Base-by-base conservation (phyloP, 2,113 vertebrate species). In the Pseudois nayaur region DNA sequence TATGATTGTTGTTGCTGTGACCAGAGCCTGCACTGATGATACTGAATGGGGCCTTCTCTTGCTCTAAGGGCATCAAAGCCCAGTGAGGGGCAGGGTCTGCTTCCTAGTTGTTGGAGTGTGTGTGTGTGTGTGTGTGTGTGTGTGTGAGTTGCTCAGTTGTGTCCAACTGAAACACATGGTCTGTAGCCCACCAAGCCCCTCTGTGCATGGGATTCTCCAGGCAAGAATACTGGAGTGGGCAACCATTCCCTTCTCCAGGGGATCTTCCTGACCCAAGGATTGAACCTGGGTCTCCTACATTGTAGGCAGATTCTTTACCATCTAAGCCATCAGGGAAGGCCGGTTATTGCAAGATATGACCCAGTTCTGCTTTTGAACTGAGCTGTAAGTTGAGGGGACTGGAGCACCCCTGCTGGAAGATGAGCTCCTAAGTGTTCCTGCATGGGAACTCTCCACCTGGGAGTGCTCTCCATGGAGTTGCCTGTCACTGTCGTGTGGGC, bases 401-500 rank as follows among this genome's bases (percentile, higher is more conserved):
- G 78, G 31, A 52, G 45, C 45, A 31, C 45, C 29, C 29, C 15
- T 3, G 4, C 8, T 79, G 76, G 15, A 31, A 79, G 76, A 50
- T 48, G 16, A 79, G 8, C 29, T 5, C 48, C 78, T 81, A 11
- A 33, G 78, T 81, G 29, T 16, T 50, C 29, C 78, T 31, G 3
- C 78, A 4, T 19, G 29, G 78, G 31, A 50, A 17, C 78, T 52
- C 5, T 33, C 29, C 29, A 33, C 16, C 5, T 6, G 29, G 31
- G 48, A 21, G 48, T 52, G 29, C 3, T 0, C 48, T 52, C 31
- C 31, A 5, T 12, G 9, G 78, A 19, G 78, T 81, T 9, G 0
- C 29, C 78, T 81, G 16, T 50, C 8, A 74, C 21, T 0, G 3
- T 25, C 2, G 3, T 50, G 43, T 0, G 1, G 45, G 16, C 78